Conservation (phyloP, 2,113 vertebrate genomes). For the Melierax canorus region DNA sequence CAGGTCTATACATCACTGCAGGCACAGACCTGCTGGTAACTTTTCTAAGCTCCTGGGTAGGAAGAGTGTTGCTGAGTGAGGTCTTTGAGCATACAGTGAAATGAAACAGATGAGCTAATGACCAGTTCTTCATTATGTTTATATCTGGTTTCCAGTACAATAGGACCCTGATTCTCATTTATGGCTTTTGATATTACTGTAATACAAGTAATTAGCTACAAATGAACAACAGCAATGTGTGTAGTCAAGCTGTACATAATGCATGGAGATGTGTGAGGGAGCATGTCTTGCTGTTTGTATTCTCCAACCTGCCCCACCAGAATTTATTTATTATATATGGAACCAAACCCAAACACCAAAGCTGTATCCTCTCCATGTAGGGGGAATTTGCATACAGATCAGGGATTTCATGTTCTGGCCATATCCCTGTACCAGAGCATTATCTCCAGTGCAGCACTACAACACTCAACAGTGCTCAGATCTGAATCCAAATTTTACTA, state of each 20-base stretch:
- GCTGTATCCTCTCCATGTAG: background rate
- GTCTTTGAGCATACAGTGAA: background rate
- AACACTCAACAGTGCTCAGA: background rate
- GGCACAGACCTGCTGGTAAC: background rate
- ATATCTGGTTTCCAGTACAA: background rate
- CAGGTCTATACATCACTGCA: background rate
- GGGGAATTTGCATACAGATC: background rate
- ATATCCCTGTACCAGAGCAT: background rate
- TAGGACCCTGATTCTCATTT: constrained; percentile 9
- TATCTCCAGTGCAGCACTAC: background rate
- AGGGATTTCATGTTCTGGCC: background rate
- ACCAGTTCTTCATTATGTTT: constrained; percentile 12
- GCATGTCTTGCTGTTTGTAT: background rate
- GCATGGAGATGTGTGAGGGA: background rate
- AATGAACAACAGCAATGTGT: background rate
- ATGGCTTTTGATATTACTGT: constrained; percentile 10
- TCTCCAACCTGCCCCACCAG: background rate
- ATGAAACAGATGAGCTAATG: background rate
- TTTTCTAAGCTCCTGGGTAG: background rate
- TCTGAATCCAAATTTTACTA: background rate
- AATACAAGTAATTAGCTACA: constrained; percentile 20
- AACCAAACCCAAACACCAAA: background rate
- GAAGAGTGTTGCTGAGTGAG: background rate
- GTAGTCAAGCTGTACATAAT: background rate
- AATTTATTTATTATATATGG: background rate